Evolutionary conservation across 2,797 vertebrate species (phyloP).

Genomic region (Lycodopsis pacificus): DNA sequence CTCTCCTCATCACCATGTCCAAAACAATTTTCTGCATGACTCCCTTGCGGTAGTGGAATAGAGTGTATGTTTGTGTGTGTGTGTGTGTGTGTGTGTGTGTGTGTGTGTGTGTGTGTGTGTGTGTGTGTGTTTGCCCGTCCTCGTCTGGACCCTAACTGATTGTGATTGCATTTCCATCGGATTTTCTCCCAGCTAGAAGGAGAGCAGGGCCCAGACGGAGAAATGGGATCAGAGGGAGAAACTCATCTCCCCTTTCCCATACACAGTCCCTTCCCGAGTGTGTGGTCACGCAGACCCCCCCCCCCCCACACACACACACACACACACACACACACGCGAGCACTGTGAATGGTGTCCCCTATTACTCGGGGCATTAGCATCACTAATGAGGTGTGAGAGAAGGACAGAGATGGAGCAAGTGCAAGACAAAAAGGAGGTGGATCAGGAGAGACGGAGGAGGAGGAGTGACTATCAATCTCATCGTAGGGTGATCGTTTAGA

Average conservation of each 20-base stretch:
- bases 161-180: constrained; percentile 82
- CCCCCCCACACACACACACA: not conserved
- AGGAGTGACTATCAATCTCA: constrained; percentile 60
- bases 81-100: constrained; percentile 14
- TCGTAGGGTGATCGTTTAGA: constrained; percentile 36
- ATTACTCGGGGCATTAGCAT: constrained; percentile 81
- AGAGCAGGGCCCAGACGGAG: constrained; percentile 65
- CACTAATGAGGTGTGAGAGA: constrained; percentile 81
- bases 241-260: constrained; percentile 79
- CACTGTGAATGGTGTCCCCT: constrained; percentile 71
- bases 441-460: constrained; percentile 54
- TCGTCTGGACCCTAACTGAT: constrained; percentile 81
- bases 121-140: constrained; percentile 54
- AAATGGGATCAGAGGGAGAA: constrained; percentile 77
- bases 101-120: constrained; percentile 15
- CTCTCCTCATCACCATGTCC: constrained; percentile 81
- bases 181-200: constrained; percentile 73
- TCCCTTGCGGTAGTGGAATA: constrained; percentile 71
- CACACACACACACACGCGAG: constrained; percentile 25
- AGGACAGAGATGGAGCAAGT: constrained; percentile 69
- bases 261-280: constrained; percentile 63
- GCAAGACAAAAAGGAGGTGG: constrained; percentile 65
- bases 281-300: constrained; percentile 44
- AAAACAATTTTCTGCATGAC: constrained; percentile 89
- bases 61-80: constrained; percentile 39